Percentiles rank a stretch among this genome's conserved stretches.
Evolutionary conservation across 2,113 vertebrate genomes (phyloP).

Genomic region (Suncus etruscus): DNA sequence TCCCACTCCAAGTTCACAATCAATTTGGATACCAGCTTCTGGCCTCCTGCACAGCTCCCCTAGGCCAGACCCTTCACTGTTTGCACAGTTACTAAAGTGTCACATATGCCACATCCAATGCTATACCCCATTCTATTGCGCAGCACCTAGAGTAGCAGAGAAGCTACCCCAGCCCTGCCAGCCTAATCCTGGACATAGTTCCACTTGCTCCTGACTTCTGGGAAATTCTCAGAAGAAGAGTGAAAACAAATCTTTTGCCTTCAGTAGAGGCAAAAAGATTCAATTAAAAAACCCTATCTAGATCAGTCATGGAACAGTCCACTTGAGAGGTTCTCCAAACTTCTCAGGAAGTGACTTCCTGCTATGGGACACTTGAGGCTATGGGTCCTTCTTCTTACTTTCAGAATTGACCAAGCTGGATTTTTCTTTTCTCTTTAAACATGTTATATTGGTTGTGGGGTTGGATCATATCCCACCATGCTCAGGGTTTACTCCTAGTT

Average conservation of each 20-base stretch:
- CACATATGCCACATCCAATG: not conserved
- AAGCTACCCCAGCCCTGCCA: not conserved
- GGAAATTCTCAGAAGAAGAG: not conserved
- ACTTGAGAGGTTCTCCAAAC: not conserved
- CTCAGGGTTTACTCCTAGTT: too few relatives aligned
- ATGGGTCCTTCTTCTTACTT: not conserved
- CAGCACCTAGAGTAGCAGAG: not conserved
- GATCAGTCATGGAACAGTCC: not conserved
- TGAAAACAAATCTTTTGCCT: not conserved
- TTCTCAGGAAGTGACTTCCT: not conserved
- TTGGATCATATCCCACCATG: too few relatives aligned
- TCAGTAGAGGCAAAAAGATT: not conserved
- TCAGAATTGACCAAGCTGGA: not conserved
- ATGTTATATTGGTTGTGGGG: too few relatives aligned
- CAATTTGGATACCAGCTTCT: not conserved
- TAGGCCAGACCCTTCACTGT: fast-evolving
- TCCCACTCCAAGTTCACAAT: not conserved
- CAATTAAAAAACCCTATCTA: not conserved
- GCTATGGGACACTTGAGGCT: not conserved
- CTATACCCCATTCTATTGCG: not conserved
- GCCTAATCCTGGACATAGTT: too few relatives aligned
- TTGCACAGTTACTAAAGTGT: not conserved
- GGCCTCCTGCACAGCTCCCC: fast-evolving
- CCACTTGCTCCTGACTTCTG: not conserved
- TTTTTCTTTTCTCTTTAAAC: not conserved